phyloP scores from a whole-genome alignment of 2,888 invertebrate genomes.

The Acanthosepion pharaonis region DNA sequence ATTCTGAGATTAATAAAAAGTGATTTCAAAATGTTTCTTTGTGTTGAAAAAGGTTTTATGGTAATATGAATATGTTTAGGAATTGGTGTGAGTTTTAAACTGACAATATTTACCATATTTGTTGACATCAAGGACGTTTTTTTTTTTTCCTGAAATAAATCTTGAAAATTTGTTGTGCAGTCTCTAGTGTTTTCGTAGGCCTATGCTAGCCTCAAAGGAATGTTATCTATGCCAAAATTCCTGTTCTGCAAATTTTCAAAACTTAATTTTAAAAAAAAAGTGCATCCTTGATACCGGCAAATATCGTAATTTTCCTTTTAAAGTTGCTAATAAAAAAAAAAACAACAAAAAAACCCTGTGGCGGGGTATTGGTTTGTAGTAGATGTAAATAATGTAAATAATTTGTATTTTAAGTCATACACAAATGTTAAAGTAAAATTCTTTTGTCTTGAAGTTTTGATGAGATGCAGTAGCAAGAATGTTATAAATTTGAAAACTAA shows the following conservation, averaged over 20 bases:
- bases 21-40: neutral
- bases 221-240: too few species aligned
- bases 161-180: too few species aligned
- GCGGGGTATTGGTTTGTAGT: neutral
- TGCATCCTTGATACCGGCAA: too few species aligned
- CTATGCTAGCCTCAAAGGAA: too few species aligned
- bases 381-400: neutral
- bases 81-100: neutral
- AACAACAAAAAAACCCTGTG: neutral
- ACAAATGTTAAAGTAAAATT: neutral
- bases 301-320: neutral
- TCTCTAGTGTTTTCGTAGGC: too few species aligned
- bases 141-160: too few species aligned
- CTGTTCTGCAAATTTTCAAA: too few species aligned
- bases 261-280: too few species aligned
- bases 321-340: neutral
- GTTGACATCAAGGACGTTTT: too few species aligned
- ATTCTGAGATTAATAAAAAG: neutral
- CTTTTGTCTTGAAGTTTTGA: too few species aligned
- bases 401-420: neutral
- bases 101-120: neutral
- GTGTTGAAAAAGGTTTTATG: neutral
- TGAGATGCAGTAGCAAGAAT: too few species aligned
- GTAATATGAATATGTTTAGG: neutral
- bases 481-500: too few species aligned